Evolutionary conservation across 2,113 vertebrate species (phyloP).

Genomic region (Nematolebias whitei): DNA sequence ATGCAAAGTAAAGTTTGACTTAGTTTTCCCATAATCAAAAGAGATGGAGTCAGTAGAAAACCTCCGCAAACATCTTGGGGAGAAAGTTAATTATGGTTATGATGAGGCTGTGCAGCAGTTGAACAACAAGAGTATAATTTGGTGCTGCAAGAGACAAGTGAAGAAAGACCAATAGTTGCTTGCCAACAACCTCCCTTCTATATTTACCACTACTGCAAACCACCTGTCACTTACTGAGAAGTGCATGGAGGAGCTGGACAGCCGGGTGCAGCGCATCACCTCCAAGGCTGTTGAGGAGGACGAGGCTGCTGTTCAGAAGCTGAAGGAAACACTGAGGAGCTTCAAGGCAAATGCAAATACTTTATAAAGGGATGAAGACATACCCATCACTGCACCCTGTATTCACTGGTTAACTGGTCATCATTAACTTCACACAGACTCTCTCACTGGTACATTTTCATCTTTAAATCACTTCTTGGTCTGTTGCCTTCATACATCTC

Average conservation of each 20-base stretch:
- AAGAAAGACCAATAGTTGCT: constrained; percentile 75
- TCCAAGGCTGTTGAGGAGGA: constrained; percentile 70
- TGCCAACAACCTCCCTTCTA: constrained; percentile 73
- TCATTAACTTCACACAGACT: too few species aligned
- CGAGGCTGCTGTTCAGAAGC: constrained; percentile 51
- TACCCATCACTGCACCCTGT: too few species aligned
- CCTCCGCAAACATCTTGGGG: constrained; percentile 74
- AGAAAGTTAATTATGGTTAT: constrained; percentile 75
- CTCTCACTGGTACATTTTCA: too few species aligned
- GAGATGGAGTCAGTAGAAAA: constrained; percentile 76
- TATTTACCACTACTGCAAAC: constrained; percentile 67
- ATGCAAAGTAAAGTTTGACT: too few species aligned
- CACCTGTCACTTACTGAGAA: constrained; percentile 77
- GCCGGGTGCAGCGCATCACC: constrained; percentile 62
- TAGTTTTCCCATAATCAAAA: background rate
- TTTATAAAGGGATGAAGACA: constrained; percentile 11
- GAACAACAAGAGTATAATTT: constrained; percentile 83
- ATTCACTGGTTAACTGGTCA: too few species aligned
- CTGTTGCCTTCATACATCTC: too few species aligned
- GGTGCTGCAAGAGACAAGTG: constrained; percentile 80
- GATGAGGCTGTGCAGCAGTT: constrained; percentile 75
- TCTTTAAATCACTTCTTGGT: too few species aligned
- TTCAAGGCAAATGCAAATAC: constrained; percentile 55
- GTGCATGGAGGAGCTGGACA: constrained; percentile 63
- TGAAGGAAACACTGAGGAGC: constrained; percentile 59